phyloP scores from a whole-genome alignment of 2,888 invertebrate genomes.

The Capitulum mitella region DNA sequence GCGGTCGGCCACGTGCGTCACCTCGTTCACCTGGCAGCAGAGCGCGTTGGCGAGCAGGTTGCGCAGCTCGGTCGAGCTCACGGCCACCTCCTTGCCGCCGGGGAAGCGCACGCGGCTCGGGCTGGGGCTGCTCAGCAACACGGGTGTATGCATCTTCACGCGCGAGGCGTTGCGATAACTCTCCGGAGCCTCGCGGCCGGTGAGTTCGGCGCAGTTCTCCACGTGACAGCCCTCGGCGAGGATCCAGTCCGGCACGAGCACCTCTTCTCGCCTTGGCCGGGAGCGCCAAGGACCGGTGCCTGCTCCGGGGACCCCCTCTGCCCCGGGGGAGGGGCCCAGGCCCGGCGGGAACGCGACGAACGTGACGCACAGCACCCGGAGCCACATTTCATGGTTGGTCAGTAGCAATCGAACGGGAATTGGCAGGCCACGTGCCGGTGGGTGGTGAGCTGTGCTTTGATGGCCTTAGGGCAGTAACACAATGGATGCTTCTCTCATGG shows the following conservation, averaged over 20 bases:
- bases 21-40: constrained; percentile 4
- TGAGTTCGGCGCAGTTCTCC: constrained; percentile 22
- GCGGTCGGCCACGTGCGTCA: neutral
- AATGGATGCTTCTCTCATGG: no score
- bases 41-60: constrained; percentile 1
- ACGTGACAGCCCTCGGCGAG: constrained; percentile 12
- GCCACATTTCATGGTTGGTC: neutral
- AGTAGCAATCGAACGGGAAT: neutral
- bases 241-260: constrained; percentile 15
- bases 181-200: constrained; percentile 10
- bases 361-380: neutral
- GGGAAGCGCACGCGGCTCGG: neutral
- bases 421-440: no score
- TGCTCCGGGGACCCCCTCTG: no score
- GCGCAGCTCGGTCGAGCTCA: constrained; percentile 3
- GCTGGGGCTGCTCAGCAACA: neutral
- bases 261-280: neutral
- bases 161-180: neutral
- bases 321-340: neutral
- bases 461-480: no score
- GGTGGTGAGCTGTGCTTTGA: no score
- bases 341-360: neutral
- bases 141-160: neutral
- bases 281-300: neutral
- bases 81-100: constrained; percentile 1